Conservation (phyloP, 2,797 vertebrate genomes). For the Rhinella marina region DNA sequence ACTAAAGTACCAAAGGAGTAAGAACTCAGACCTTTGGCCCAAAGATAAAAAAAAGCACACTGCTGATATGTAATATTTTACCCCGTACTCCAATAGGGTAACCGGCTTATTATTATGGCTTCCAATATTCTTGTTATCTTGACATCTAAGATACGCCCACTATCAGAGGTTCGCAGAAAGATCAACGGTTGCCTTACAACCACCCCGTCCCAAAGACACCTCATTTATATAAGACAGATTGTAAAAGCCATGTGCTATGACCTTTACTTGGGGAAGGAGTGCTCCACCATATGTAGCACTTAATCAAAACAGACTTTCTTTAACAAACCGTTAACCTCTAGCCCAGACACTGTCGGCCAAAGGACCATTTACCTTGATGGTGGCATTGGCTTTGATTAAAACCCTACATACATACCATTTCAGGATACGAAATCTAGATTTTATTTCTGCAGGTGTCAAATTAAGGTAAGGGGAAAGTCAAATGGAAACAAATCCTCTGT, state of each 20-base stretch:
- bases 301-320: conserved; percentile 81
- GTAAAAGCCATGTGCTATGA: conserved; percentile 72
- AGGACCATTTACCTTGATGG: conserved; percentile 73
- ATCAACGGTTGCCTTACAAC: conserved; percentile 77
- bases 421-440: conserved; percentile 75
- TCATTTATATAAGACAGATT: conserved; percentile 78
- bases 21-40: conserved; percentile 72
- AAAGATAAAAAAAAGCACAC: conserved; percentile 72
- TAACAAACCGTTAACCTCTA: conserved; percentile 79
- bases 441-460: conserved; percentile 77
- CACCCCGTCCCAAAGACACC: conserved; percentile 77
- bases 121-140: conserved; percentile 73
- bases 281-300: conserved; percentile 78
- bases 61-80: conserved; percentile 67
- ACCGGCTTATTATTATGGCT: conserved; percentile 75
- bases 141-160: conserved; percentile 72
- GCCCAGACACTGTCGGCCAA: conserved; percentile 72
- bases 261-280: conserved; percentile 76
- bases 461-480: conserved; percentile 74
- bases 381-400: conserved; percentile 80
- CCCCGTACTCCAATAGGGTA: conserved; percentile 73
- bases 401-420: conserved; percentile 75
- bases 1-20: conserved; percentile 74
- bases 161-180: conserved; percentile 71
- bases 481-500: conserved; percentile 73